These are phyloP conservation scores for Chrosomus eos DNA, from an alignment of 2,797 vertebrate genomes.

Conservation along the genomic window DNA sequence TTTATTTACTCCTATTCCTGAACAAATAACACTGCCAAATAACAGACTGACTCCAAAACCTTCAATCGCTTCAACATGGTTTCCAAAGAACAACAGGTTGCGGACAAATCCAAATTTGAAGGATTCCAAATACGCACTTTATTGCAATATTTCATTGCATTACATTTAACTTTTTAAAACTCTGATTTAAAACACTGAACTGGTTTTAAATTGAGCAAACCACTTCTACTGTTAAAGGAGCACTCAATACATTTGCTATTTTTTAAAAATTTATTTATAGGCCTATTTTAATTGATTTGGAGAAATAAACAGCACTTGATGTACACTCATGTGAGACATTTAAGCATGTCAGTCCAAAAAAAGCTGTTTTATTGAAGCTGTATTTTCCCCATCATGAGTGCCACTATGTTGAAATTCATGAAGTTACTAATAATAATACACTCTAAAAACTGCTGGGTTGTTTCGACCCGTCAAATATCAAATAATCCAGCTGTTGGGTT, in stretches of 20 bases:
- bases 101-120: conserved; percentile 47
- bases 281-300: not conserved
- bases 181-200: not conserved
- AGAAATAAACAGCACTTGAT: not conserved
- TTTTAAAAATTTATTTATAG: not conserved
- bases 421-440: not conserved
- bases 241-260: not conserved
- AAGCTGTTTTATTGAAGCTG: not conserved
- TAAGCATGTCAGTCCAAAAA: not conserved
- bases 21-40: conserved; percentile 12
- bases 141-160: not conserved
- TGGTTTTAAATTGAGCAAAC: not conserved
- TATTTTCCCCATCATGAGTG: not conserved
- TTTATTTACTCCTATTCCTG: conserved; percentile 3
- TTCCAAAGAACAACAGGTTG: conserved; percentile 75
- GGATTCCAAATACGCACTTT: not conserved
- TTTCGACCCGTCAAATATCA: too few relatives aligned
- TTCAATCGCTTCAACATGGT: conserved; percentile 69
- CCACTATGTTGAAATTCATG: not conserved
- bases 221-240: not conserved
- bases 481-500: too few relatives aligned
- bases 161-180: not conserved
- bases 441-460: too few relatives aligned
- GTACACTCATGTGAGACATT: not conserved
- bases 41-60: conserved; percentile 49